These are phyloP conservation scores for Aulostomus chinensis DNA, from an alignment of 2,797 vertebrate species.

Conservation along the genomic window DNA sequence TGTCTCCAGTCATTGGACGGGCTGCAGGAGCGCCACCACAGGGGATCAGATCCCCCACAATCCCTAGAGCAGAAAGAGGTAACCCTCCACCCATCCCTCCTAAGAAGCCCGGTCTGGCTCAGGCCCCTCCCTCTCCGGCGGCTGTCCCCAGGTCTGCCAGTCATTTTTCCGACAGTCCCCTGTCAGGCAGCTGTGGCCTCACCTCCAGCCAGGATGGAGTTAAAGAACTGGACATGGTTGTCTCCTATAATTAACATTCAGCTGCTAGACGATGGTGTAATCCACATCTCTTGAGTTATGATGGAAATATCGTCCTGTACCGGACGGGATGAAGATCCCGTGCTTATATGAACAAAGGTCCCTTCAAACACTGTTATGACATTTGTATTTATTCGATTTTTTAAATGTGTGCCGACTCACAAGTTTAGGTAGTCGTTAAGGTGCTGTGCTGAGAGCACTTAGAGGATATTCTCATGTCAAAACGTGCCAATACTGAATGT, in stretches of 20 bases:
- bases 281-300: no score
- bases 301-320: no score
- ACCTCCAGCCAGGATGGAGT: slow-evolving; percentile 82
- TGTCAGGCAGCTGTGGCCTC: slow-evolving; percentile 84
- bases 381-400: slow-evolving; percentile 50
- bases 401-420: background rate
- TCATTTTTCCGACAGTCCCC: slow-evolving; percentile 75
- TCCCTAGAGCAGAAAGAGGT: slow-evolving; percentile 89
- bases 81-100: slow-evolving; percentile 96
- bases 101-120: slow-evolving; percentile 92
- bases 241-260: slow-evolving; percentile 84
- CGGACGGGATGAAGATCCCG: no score
- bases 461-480: no score
- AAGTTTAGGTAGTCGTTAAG: no score
- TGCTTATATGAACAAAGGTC: no score
- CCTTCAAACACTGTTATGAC: slow-evolving; percentile 47
- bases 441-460: no score
- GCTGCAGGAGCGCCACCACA: slow-evolving; percentile 79
- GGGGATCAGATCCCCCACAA: slow-evolving; percentile 89
- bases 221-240: slow-evolving; percentile 90
- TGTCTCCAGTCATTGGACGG: slow-evolving; percentile 84
- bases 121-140: slow-evolving; percentile 84
- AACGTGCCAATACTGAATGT: no score
- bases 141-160: slow-evolving; percentile 73
- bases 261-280: no score